Percentiles rank a stretch among this genome's conserved stretches.
Conservation (phyloP, 2,113 vertebrate genomes). For the Albula glossodonta region DNA sequence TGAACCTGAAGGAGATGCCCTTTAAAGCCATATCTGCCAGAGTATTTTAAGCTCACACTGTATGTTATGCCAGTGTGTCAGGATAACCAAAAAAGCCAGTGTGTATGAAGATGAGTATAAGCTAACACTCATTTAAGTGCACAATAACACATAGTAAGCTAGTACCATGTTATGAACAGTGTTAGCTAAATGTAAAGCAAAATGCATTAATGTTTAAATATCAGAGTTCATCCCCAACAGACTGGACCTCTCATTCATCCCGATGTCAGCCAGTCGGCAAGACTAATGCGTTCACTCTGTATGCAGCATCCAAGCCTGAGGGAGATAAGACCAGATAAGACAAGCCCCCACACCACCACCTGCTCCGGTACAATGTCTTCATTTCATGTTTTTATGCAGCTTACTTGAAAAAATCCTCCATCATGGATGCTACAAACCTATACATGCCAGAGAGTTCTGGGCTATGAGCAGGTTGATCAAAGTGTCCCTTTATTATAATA, state of each 20-base stretch:
- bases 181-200: neutral
- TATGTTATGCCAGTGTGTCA: too few species aligned
- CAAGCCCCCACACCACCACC: conserved; percentile 16
- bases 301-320: conserved; percentile 33
- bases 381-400: conserved; percentile 46
- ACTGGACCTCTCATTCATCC: conserved; percentile 24
- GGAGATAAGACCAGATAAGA: conserved; percentile 5
- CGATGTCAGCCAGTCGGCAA: conserved; percentile 37
- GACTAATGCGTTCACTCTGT: conserved; percentile 37
- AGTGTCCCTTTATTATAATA: neutral
- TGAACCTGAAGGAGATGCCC: too few species aligned
- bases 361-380: conserved; percentile 51
- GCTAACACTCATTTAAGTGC: too few species aligned
- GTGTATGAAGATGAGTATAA: too few species aligned
- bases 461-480: conserved; percentile 34
- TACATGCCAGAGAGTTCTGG: neutral
- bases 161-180: neutral
- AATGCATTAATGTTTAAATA: conserved; percentile 19
- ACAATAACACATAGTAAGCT: neutral
- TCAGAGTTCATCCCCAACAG: conserved; percentile 36
- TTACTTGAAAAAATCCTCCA: conserved; percentile 24
- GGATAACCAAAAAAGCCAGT: too few species aligned
- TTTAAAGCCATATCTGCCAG: too few species aligned
- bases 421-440: neutral
- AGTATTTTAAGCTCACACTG: too few species aligned